phyloP scores from a whole-genome alignment of 2,888 invertebrate species.

The Globia sparganii region DNA sequence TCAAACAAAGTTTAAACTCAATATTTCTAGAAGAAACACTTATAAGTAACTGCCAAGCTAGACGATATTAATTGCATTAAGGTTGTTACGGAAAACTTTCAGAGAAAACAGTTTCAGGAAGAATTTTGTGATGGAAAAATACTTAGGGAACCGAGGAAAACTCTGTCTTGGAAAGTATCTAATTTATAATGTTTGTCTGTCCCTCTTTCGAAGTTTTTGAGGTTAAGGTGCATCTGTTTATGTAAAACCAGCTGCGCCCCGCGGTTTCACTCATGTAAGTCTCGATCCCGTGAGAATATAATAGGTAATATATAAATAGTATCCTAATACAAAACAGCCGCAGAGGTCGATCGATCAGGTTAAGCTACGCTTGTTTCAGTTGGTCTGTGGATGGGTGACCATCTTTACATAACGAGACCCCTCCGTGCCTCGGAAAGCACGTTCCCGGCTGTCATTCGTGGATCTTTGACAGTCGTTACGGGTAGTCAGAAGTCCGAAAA shows the following conservation, averaged over 20 bases:
- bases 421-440: too few species aligned
- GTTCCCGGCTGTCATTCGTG: too few species aligned
- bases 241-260: background rate
- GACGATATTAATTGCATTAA: constrained; percentile 45
- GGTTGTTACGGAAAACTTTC: constrained; percentile 23
- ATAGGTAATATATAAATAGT: too few species aligned
- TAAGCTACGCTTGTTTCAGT: too few species aligned
- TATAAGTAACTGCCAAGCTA: constrained; percentile 7
- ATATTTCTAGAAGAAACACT: constrained; percentile 28
- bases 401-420: too few species aligned
- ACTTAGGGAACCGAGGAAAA: constrained; percentile 16
- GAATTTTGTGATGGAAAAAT: constrained; percentile 42
- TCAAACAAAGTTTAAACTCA: constrained; percentile 7
- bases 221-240: background rate
- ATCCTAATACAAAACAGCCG: too few species aligned
- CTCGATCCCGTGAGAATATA: too few species aligned
- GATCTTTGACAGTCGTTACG: too few species aligned
- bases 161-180: constrained; percentile 10
- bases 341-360: too few species aligned
- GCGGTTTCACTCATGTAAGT: too few species aligned
- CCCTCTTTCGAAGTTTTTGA: background rate
- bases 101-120: constrained; percentile 37
- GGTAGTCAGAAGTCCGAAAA: too few species aligned
- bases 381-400: too few species aligned
- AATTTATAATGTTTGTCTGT: constrained; percentile 6